A percentile compares a stretch with the other conserved stretches of the same genome.
Conservation (phyloP, 2,113 vertebrate species). For the Campylorhamphus procurvoides region DNA sequence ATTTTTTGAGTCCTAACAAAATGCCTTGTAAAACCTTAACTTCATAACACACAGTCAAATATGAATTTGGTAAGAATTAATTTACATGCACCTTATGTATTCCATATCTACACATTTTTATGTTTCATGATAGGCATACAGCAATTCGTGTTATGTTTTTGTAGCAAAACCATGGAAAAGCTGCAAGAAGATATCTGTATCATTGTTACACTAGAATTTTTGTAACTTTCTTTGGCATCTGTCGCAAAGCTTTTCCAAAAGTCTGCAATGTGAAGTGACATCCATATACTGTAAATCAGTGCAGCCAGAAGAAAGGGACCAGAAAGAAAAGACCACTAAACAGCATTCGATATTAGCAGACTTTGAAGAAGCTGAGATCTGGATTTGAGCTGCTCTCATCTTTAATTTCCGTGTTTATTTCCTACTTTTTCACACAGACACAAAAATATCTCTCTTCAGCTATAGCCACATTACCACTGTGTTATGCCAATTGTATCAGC, state of each 20-base stretch:
- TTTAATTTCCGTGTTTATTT: background rate
- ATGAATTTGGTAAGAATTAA: background rate
- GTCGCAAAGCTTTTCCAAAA: background rate
- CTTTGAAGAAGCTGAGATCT: background rate
- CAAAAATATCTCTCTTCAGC: background rate
- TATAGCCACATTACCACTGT: background rate
- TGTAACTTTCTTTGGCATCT: background rate
- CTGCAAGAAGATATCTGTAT: background rate
- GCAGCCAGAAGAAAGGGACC: background rate
- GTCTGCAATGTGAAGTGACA: background rate
- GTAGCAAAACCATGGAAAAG: background rate
- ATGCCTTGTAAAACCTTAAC: background rate
- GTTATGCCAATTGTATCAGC: background rate
- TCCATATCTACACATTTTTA: background rate
- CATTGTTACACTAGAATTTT: background rate
- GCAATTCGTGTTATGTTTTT: background rate
- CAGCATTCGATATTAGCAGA: accelerated
- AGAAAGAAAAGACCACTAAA: background rate
- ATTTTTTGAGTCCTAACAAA: background rate
- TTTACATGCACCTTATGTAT: background rate
- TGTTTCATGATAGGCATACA: background rate
- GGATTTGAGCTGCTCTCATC: background rate
- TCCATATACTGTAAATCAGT: background rate
- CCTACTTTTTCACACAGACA: background rate
- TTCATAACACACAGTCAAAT: background rate